Evolutionary conservation across 2,888 invertebrate genomes (phyloP), one percentile per base, ranked within the genome.

Genomic region (Fragum sueziense): DNA sequence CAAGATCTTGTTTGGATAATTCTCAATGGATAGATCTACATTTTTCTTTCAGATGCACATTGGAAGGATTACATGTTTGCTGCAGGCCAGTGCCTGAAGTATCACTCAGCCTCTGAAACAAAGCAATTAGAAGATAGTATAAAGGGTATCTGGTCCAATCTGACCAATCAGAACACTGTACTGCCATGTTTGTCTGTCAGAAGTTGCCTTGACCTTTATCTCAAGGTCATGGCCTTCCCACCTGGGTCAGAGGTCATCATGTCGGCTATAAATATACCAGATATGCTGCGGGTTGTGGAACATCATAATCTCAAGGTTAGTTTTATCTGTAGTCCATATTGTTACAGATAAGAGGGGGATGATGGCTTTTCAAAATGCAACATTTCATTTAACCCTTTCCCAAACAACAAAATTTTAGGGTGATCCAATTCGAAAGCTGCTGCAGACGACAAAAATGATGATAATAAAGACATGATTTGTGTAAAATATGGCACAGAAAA

Each of bases 251-350:
- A 93, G 85, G 86, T 93, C 72, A 92, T 93, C 68, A 91, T 93
- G 91, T 92, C 93, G 3, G 93, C 93, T 37, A 89, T 93, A 29
- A 93, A 93, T 85, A 93, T 93, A 75, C 93, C 93, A 7, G 91
- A 91, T 80, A 92, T 93, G 91, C 87, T 88, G 0, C 76, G 74
- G 2, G 89, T 93, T 31, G 87, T 93, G 0, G 85, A 86, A 70
- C 88, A 90, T 62, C 92, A 93, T 79, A 84, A 88, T 7, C 85
- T 93, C 6, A 88, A 88, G 86, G 87, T 87, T 41, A 29, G 61
- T 20, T 33, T 2, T 29, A n/a, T 27, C 1, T 54, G 22, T 54
- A n/a, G 20, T 54, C 54, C 25, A 52, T n/a, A 52, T 52, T 52
- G 52, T 22, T n/a, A 11, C n/a, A 11, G 6, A 11, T 52, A n/a